phyloP scores from a whole-genome alignment of 2,797 vertebrate species.

The Telmatherina bonti region DNA sequence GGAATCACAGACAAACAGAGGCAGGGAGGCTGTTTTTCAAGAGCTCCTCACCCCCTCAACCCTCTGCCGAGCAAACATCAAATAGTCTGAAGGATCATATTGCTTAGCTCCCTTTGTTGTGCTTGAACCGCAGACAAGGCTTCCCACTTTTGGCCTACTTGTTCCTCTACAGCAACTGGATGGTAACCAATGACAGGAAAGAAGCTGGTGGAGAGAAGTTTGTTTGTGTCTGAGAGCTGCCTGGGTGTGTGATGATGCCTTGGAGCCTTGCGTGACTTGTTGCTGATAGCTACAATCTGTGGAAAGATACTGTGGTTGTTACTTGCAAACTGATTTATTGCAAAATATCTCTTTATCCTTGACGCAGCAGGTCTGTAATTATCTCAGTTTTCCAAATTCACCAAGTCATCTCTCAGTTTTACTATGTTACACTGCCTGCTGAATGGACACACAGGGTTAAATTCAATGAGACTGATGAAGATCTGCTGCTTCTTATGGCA shows the following conservation, averaged over 20 bases:
- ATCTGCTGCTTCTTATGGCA: conserved; percentile 11
- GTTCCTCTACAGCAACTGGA: conserved; percentile 59
- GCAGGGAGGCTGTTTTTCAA: conserved; percentile 48
- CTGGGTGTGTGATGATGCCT: conserved; percentile 34
- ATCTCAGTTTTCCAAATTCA: background rate
- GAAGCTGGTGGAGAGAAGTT: conserved; percentile 44
- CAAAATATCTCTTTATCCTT: background rate
- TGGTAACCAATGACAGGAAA: conserved; percentile 41
- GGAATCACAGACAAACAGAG: conserved; percentile 58
- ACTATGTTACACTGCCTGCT: conserved; percentile 1
- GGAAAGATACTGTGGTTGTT: conserved; percentile 16
- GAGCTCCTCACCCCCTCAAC: conserved; percentile 33
- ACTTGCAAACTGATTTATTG: conserved; percentile 14
- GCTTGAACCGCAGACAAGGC: conserved; percentile 63
- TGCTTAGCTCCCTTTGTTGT: conserved; percentile 76
- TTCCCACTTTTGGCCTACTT: conserved; percentile 75
- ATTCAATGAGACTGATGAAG: background rate
- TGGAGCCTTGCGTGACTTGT: conserved; percentile 31
- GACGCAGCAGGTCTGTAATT: background rate
- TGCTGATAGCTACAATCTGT: conserved; percentile 16
- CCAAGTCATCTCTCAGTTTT: conserved; percentile 10
- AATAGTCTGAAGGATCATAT: conserved; percentile 69
- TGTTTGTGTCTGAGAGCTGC: conserved; percentile 52
- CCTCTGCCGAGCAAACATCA: conserved; percentile 16
- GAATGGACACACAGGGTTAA: background rate